Conservation (phyloP, 2,797 vertebrate species). For the Siniperca scherzeri region DNA sequence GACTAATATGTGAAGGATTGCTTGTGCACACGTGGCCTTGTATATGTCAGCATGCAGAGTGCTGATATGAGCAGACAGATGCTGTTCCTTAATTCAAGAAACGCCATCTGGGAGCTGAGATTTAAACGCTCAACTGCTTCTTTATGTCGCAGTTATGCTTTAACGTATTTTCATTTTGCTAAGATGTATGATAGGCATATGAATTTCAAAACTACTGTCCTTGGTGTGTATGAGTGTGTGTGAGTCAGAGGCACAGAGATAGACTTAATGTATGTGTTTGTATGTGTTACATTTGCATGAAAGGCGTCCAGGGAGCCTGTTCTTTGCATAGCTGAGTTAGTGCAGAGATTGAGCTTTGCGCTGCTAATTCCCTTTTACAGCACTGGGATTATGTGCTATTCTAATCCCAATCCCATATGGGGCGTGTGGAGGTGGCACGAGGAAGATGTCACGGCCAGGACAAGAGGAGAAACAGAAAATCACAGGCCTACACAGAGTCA, state of each 20-base stretch:
- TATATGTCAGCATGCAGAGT: constrained; percentile 50
- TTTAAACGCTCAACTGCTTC: constrained; percentile 58
- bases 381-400: constrained; percentile 84
- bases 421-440: constrained; percentile 73
- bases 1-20: constrained; percentile 47
- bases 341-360: constrained; percentile 73
- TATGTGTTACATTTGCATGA: constrained; percentile 37
- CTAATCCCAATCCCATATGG: constrained; percentile 86
- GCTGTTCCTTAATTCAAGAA: constrained; percentile 68
- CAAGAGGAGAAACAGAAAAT: constrained; percentile 62
- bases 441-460: constrained; percentile 72
- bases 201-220: constrained; percentile 4
- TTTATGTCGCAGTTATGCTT: constrained; percentile 3
- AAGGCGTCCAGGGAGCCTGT: constrained; percentile 34
- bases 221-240: background rate
- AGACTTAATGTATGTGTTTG: constrained; percentile 22
- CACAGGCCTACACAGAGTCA: constrained; percentile 54
- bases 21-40: constrained; percentile 39
- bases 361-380: constrained; percentile 84
- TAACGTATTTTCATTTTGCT: constrained; percentile 36
- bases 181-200: constrained; percentile 23
- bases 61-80: constrained; percentile 66
- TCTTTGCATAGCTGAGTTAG: constrained; percentile 63
- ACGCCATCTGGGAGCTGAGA: constrained; percentile 74
- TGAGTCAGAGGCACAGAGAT: constrained; percentile 14